Conservation (phyloP, 23 tunicate species). For the Diplosoma virens region DNA sequence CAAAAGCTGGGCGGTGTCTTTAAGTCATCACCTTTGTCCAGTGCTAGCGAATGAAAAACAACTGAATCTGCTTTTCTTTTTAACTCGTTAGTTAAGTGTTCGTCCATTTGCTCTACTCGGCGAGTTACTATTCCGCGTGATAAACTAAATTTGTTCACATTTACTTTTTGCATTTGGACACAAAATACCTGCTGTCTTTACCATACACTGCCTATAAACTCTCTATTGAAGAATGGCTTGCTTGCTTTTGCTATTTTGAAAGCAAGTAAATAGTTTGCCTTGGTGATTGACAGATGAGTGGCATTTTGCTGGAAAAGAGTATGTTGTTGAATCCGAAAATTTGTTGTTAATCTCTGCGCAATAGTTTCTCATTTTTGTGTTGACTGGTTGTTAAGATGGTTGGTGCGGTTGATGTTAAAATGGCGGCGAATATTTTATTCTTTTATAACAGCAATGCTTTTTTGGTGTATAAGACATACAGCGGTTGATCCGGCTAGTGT, state of each 20-base stretch:
- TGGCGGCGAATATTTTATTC: too few species aligned
- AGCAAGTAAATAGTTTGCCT: too few species aligned
- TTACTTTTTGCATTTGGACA: too few species aligned
- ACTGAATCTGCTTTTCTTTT: neutral
- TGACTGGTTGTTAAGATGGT: neutral
- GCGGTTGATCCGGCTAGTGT: too few species aligned
- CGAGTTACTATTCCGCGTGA: constrained; percentile 14
- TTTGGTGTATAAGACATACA: constrained; percentile 1
- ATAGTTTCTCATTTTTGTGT: too few species aligned
- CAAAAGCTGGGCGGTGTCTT: too few species aligned
- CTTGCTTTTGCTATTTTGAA: too few species aligned
- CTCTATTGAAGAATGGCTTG: constrained; percentile 17
- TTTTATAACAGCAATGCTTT: constrained; percentile 7
- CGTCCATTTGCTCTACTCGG: neutral
- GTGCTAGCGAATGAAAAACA: neutral
- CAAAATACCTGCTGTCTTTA: too few species aligned
- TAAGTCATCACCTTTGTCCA: too few species aligned
- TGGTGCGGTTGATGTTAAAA: neutral
- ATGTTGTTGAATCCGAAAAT: neutral
- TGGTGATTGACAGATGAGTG: neutral
- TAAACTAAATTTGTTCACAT: constrained; percentile 14
- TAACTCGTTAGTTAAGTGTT: too few species aligned
- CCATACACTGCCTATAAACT: neutral
- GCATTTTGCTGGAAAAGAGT: neutral
- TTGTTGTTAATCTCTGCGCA: too few species aligned